A percentile compares a stretch with the other conserved stretches of the same genome.
Conservation (phyloP, 2,113 vertebrate species). For the Sula dactylatra region DNA sequence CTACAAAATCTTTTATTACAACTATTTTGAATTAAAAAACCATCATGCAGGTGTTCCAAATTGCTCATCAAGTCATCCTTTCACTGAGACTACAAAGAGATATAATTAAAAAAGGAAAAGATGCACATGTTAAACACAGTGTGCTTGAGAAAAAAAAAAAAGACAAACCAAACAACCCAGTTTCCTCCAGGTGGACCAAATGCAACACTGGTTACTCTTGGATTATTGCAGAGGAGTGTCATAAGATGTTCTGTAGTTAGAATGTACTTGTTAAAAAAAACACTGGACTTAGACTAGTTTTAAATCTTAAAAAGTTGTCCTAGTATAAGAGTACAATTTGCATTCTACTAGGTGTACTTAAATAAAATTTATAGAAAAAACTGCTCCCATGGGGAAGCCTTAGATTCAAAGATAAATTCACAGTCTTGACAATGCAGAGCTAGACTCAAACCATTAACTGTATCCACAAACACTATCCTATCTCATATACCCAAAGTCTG, state of each 20-base stretch:
- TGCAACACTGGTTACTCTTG: not conserved
- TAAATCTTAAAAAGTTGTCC: no score
- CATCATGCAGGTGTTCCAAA: not conserved
- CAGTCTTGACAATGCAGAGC: not conserved
- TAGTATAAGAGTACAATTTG: not conserved
- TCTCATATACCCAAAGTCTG: not conserved
- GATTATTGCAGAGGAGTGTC: not conserved
- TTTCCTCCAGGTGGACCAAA: not conserved
- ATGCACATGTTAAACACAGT: not conserved
- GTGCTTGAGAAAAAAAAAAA: not conserved
- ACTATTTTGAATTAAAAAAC: not conserved
- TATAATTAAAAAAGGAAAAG: not conserved
- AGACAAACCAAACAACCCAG: not conserved
- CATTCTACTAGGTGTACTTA: not conserved
- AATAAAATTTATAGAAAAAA: not conserved
- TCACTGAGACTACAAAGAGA: not conserved
- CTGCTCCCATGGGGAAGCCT: not conserved
- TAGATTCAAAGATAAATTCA: not conserved
- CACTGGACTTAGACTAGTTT: not conserved
- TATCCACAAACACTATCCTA: not conserved
- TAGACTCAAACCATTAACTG: not conserved
- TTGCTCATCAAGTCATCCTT: not conserved
- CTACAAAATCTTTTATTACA: not conserved
- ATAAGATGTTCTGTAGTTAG: not conserved
- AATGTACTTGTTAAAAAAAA: not conserved